phyloP scores from a whole-genome alignment of 2,113 vertebrate genomes.

The Psittacula cyanocephala region DNA sequence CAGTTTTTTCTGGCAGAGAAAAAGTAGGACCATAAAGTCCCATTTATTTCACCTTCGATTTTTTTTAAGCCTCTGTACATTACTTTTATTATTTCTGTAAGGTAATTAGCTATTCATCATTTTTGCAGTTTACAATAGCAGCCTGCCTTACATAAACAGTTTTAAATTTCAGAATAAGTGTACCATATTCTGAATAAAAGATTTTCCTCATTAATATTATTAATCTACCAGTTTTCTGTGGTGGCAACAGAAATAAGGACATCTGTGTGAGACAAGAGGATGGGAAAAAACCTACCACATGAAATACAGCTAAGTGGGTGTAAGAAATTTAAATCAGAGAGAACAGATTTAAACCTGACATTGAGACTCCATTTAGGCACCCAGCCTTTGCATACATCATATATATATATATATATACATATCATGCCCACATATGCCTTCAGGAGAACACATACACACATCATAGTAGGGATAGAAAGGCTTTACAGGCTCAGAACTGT shows the following conservation, averaged over 20 bases:
- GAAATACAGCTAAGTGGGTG: not conserved
- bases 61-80: not conserved
- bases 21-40: not conserved
- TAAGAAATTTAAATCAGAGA: not conserved
- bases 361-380: not conserved
- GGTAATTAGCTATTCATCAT: not conserved
- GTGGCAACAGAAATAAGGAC: not conserved
- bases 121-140: not conserved
- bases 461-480: not conserved
- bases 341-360: not conserved
- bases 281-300: rapidly evolving
- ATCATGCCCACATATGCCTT: not conserved
- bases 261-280: not conserved
- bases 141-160: not conserved
- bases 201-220: not conserved
- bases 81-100: not conserved
- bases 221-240: not conserved
- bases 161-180: not conserved
- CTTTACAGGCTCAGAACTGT: not conserved
- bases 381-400: not conserved
- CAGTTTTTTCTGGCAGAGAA: not conserved
- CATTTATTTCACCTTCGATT: not conserved
- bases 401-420: too few species aligned
- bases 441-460: not conserved
- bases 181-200: not conserved